Evolutionary conservation across 2,888 invertebrate genomes (phyloP).

Genomic region (Patella pellucida): DNA sequence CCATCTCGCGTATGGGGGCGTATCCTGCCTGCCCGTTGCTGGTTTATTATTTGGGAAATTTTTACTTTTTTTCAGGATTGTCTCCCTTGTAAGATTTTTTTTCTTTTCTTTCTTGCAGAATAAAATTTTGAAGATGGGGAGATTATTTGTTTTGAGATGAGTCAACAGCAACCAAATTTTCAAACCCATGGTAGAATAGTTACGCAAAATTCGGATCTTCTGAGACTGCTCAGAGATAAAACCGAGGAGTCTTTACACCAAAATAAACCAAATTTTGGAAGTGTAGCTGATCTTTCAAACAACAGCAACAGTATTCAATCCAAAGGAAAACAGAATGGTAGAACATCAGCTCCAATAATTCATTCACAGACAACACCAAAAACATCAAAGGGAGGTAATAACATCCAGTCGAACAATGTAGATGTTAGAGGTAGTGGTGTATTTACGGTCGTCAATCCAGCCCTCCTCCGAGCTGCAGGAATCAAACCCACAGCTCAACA

Average conservation of each 20-base stretch:
- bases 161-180: too few relatives aligned
- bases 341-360: not conserved
- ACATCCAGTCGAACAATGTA: not conserved
- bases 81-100: too few relatives aligned
- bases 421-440: not conserved
- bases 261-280: not conserved
- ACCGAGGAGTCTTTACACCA: not conserved
- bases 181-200: constrained; percentile 1
- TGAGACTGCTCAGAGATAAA: constrained; percentile 11
- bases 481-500: not conserved
- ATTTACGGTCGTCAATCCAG: not conserved
- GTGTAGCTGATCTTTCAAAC: not conserved
- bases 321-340: not conserved
- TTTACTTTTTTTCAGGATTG: too few relatives aligned
- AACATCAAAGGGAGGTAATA: not conserved
- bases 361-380: not conserved
- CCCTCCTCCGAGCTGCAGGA: not conserved
- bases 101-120: too few relatives aligned
- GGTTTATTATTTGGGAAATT: too few relatives aligned
- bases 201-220: constrained; percentile 11
- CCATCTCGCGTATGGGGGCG: too few relatives aligned
- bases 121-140: too few relatives aligned
- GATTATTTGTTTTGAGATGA: too few relatives aligned
- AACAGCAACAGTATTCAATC: not conserved
- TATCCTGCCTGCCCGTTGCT: too few relatives aligned